Base-by-base conservation (phyloP, 2,888 invertebrate species). In the Ypsolopha sequella region DNA sequence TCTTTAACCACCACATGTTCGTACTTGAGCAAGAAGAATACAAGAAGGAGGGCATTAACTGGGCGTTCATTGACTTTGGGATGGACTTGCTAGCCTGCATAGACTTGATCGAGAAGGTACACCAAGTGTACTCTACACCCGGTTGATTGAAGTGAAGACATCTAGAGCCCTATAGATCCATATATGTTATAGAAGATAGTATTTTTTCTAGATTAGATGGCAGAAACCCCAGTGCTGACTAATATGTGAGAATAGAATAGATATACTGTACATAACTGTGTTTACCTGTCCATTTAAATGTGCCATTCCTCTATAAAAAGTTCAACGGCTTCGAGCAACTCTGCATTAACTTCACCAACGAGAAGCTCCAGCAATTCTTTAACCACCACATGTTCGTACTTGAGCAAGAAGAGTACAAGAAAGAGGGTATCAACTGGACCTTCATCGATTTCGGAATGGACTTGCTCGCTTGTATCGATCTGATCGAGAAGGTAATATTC, bases 1-100 rank as follows among this genome's bases (percentile, higher is more conserved):
- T 98, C 91, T 99, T 99, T 93, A 98, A 99, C 89, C 98, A 99
- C 87, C 95, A 97, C 93, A 99, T 99, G 98, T 99, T 99, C 88
- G 98, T 99, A 65, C 90, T 98, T 86, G 98, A 99, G 88, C 98
- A 99, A 92, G 98, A 99, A 88, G 98, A 98, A 82, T 99, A 99
- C 90, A 96, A 95, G 77, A 92, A 89, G 76, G 98, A 99, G 88
- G 98, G 98, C 75, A 98, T 99, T 88, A 91, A 94, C 73, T 99
- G 98, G 98, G 93, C 92, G 79, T 99, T 98, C 89, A 98, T 99
- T 90, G 98, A 99, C 90, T 99, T 99, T 86, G 98, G 98, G 87
- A 97, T 99, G 95, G 98, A 99, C 88, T 91, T 99, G 87, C 91
- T 96, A 76, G 96, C 97, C 88, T 98, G 98, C 91, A 98, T 99